Conservation (phyloP, 2,113 vertebrate genomes). For the Lagenorhynchus albirostris region DNA sequence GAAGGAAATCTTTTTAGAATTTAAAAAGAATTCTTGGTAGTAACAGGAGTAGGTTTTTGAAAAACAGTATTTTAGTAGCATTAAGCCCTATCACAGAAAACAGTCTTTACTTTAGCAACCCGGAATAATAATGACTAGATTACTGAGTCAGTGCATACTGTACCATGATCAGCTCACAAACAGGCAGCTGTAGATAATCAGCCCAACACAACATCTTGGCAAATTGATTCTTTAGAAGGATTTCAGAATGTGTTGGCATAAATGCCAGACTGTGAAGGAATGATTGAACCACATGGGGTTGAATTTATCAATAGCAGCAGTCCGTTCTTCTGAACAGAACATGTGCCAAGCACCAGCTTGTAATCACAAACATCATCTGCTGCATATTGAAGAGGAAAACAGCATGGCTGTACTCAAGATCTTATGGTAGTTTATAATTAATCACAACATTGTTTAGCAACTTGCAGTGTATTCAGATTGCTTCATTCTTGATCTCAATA, state of each 20-base stretch:
- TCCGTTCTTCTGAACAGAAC: constrained; percentile 5
- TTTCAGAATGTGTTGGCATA: constrained; percentile 53
- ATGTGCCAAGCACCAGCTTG: constrained; percentile 34
- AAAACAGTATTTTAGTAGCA: not conserved
- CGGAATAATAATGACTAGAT: not conserved
- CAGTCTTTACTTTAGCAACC: not conserved
- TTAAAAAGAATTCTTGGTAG: not conserved
- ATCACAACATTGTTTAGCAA: constrained; percentile 28
- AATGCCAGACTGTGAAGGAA: constrained; percentile 54
- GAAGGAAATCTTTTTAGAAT: not conserved
- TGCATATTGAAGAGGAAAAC: not conserved
- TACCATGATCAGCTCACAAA: not conserved
- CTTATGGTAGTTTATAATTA: not conserved
- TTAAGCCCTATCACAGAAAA: not conserved
- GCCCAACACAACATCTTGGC: not conserved
- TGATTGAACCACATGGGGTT: constrained; percentile 37
- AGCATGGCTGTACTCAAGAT: constrained; percentile 10
- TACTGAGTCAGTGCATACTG: not conserved
- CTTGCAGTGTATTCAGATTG: not conserved
- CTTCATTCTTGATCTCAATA: not conserved
- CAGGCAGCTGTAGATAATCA: not conserved
- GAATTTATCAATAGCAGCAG: constrained; percentile 47
- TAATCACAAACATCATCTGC: constrained; percentile 56
- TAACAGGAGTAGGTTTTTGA: not conserved
- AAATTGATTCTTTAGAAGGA: constrained; percentile 26